phyloP scores from a whole-genome alignment of 2,888 invertebrate genomes.

The Chelonus formosanus region DNA sequence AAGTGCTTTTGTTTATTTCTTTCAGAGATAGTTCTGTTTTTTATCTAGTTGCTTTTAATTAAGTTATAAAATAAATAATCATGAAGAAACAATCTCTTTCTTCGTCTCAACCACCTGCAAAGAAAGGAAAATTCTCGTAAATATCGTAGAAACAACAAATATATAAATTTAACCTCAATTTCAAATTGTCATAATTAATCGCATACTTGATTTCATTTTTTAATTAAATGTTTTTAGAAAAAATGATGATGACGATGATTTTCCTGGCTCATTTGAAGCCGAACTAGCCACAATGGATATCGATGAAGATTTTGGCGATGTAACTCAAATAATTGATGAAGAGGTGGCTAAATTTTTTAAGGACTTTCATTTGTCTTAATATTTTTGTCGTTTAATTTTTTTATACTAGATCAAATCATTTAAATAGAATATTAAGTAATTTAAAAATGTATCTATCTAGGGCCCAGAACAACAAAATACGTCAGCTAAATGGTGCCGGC shows the following conservation, averaged over 20 bases:
- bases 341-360: slow-evolving; percentile 42
- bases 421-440: not conserved
- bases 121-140: slow-evolving; percentile 45
- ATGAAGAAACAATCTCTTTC: slow-evolving; percentile 41
- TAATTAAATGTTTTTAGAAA: slow-evolving; percentile 33
- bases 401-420: not conserved
- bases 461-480: slow-evolving; percentile 77
- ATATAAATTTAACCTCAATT: slow-evolving; percentile 14
- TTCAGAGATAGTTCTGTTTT: no score
- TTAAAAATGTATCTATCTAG: slow-evolving; percentile 47
- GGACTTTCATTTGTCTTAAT: no score
- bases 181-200: slow-evolving; percentile 11
- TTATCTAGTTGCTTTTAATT: no score
- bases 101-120: slow-evolving; percentile 39
- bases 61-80: not conserved
- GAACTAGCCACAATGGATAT: slow-evolving; percentile 74
- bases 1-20: no score
- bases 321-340: slow-evolving; percentile 67
- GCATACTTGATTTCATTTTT: slow-evolving; percentile 6
- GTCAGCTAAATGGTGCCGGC: slow-evolving; percentile 80
- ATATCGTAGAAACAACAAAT: not conserved
- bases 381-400: not conserved
- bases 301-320: slow-evolving; percentile 67
- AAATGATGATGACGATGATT: slow-evolving; percentile 71
- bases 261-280: slow-evolving; percentile 73